Percentiles rank a stretch among this genome's conserved stretches.
Conservation (phyloP, 2,888 invertebrate species). For the Muscina levida region DNA sequence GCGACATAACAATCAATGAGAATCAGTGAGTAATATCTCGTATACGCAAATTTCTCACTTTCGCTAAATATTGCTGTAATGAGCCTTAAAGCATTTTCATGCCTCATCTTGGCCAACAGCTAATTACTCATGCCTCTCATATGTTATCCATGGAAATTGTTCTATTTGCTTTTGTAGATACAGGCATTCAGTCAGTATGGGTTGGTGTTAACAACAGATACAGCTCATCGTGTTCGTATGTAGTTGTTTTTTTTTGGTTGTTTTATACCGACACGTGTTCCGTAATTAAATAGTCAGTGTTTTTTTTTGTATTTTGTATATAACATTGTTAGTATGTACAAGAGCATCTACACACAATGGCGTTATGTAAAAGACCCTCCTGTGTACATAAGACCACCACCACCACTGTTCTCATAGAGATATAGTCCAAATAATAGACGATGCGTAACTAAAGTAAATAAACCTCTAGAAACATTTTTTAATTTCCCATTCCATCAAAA, state of each 20-base stretch:
- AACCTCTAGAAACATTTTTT: slow-evolving; percentile 70
- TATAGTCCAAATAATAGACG: slow-evolving; percentile 55
- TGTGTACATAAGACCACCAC: not conserved
- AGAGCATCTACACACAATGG: not conserved
- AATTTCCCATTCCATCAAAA: slow-evolving; percentile 75
- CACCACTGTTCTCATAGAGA: not conserved
- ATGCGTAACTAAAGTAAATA: slow-evolving; percentile 64
- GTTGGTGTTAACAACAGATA: not conserved
- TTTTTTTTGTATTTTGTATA: no score
- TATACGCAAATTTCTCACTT: not conserved
- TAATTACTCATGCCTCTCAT: slow-evolving; percentile 16
- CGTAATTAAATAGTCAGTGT: slow-evolving; percentile 34
- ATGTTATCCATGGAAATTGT: not conserved
- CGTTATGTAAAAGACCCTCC: slow-evolving; percentile 46
- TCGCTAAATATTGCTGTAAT: no score
- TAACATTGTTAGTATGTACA: not conserved
- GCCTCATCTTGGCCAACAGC: not conserved
- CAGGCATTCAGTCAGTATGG: slow-evolving; percentile 16
- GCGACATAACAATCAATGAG: no score
- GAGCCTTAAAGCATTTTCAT: not conserved
- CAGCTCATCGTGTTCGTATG: not conserved
- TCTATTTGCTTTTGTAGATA: not conserved
- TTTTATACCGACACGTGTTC: slow-evolving; percentile 51
- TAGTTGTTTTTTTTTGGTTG: slow-evolving; percentile 4
- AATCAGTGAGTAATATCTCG: no score